These are phyloP conservation scores for Dromiciops gliroides DNA, from an alignment of 2,113 vertebrate species.

Conservation along the genomic window DNA sequence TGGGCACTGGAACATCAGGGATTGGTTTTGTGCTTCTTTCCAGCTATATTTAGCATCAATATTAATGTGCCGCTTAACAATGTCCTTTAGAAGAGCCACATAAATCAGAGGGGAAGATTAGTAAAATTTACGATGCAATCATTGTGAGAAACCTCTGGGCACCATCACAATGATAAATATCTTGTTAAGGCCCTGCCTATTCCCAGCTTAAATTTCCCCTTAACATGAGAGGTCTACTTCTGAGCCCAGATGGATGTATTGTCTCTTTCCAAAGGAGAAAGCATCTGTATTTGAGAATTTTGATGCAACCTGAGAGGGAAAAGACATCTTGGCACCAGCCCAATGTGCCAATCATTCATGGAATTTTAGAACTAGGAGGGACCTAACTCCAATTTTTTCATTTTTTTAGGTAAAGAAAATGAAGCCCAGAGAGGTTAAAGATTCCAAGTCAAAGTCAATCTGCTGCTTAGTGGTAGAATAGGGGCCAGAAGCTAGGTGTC, in stretches of 20 bases:
- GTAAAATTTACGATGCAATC: constrained; percentile 68
- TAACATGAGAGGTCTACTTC: constrained; percentile 63
- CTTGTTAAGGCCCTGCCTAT: constrained; percentile 63
- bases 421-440: not conserved
- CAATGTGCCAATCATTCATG: constrained; percentile 27
- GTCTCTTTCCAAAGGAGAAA: constrained; percentile 61
- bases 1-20: constrained; percentile 44
- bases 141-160: constrained; percentile 65
- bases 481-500: not conserved
- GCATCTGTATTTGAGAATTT: constrained; percentile 58
- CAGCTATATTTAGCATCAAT: constrained; percentile 70
- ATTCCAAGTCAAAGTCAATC: not conserved
- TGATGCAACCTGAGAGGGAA: constrained; percentile 13
- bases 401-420: not conserved
- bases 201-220: constrained; percentile 72
- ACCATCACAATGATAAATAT: constrained; percentile 66
- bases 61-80: constrained; percentile 59
- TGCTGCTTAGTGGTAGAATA: not conserved
- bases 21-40: constrained; percentile 30
- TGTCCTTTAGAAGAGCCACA: constrained; percentile 64
- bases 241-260: not conserved
- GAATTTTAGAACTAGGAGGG: constrained; percentile 27
- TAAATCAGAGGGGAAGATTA: constrained; percentile 64
- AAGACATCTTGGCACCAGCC: not conserved
- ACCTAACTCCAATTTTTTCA: not conserved